Base-by-base conservation (phyloP, 2,797 vertebrate species). In the Ctenopoma kingsleyae region DNA sequence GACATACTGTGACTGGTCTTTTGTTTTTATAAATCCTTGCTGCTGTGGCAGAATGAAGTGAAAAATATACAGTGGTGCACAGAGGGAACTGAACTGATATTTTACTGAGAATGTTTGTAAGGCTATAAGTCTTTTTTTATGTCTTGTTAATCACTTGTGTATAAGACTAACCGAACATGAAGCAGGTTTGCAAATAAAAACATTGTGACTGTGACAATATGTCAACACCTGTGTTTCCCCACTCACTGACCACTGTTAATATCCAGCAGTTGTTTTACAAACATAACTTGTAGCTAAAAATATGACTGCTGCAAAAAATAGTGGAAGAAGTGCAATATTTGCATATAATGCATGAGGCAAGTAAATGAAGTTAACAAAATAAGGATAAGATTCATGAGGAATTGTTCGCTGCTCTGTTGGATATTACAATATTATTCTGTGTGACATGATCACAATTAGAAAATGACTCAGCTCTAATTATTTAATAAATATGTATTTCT, bases 21-120 rank as follows among this genome's bases (percentile, higher is more conserved):
- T 57, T 25, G 8, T 60, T 57, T n/a, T 73, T 59, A 74, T 43
- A 74, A 55, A 72, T 59, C 16, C 62, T 40, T 1, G 49, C 49
- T 51, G 46, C 51, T 3, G 19, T 17, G 47, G 40, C 43, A 61
- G 32, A 35, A 47, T n/a, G 16, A 53, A 50, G 9, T 65, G 38
- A 6, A 46, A 58, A 36, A 60, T 10, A n/a, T 13, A 13, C 6
- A 44, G 16, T 8, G 17, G 17, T 1, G 17, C 7, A 44, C 16
- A 8, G 17, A 2, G 13, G 38, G 35, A 36, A 11, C 11, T 36
- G 6, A 30, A 30, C 6, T 30, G 35, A 36, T 36, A 11, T 36
- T 11, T 16, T 16, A 5, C 12, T 41, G 38, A 5, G 11, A 55
- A 23, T 47, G 19, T 41, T 12, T 50, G 8, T 10, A 32, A 40